Conservation (phyloP, 2,797 vertebrate species). For the Poeciliopsis paucimaculata region DNA sequence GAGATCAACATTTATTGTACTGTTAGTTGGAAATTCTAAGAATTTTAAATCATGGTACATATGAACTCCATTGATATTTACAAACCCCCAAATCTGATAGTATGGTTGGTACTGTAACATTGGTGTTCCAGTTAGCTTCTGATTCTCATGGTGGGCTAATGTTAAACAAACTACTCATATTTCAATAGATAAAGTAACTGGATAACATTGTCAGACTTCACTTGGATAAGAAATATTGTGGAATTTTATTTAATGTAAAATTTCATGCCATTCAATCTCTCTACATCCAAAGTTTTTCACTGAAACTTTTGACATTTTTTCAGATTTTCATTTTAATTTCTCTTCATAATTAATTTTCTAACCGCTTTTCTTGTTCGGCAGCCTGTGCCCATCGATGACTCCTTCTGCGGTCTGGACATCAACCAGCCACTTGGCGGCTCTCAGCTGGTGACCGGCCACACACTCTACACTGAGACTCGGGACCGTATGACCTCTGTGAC, state of each 20-base stretch:
- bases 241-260: background rate
- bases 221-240: background rate
- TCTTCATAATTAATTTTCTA: background rate
- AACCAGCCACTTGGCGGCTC: constrained; percentile 96
- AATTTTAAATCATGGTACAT: background rate
- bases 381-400: constrained; percentile 98
- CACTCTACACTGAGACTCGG: constrained; percentile 90
- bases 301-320: background rate
- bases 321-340: background rate
- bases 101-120: background rate
- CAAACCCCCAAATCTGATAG: background rate
- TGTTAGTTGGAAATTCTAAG: background rate
- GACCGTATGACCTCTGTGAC: constrained; percentile 96
- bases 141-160: background rate
- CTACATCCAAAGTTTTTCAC: constrained; percentile 9
- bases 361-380: constrained; percentile 57
- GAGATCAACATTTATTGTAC: background rate
- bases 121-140: background rate
- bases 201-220: background rate
- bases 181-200: background rate
- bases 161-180: background rate
- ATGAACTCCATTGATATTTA: background rate
- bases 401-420: constrained; percentile 98
- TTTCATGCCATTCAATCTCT: background rate
- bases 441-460: constrained; percentile 90